Base-by-base conservation (phyloP, 2,797 vertebrate genomes). In the Sebastes minor region DNA sequence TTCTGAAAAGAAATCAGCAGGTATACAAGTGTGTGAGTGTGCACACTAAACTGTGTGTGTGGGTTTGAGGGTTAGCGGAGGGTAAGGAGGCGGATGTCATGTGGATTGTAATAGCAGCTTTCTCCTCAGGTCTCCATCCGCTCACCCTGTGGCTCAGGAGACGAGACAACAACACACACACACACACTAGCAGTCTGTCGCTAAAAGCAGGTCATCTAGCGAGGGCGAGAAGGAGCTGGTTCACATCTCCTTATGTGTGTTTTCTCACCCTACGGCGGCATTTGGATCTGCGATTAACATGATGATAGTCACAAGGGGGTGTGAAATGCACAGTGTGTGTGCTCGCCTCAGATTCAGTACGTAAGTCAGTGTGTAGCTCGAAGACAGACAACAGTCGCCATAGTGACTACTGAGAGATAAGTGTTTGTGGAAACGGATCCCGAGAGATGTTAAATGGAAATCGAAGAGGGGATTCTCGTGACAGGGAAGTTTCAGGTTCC, bases 341-440 rank as follows among this genome's bases (percentile, higher is more conserved):
- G 74, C 62, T 35, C 52, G 62, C n/a, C 59, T 71, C 28, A 52
- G 69, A 78, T 69, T 53, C 61, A 55, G 57, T 5, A 4, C 35
- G 38, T 60, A 22, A 63, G 60, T 85, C 5, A 35, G 71, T 11
- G 65, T 72, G 59, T 12, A 53, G 81, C 23, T 74, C 23, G 81
- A 76, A 82, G 76, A 82, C 73, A 76, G 85, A 84, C 76, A 82
- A 67, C 77, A 78, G 87, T 85, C 10, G 14, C 66, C 86, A 84
- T 86, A 74, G 83, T 62, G 75, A 89, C 79, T 49, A 20, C 76
- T 61, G 35, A 71, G n/a, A 78, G 80, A 52, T 35, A 32, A 71
- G 74, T 71, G 81, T 86, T 85, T 78, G 53, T 86, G 74, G 86
- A 85, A 77, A 91, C 55, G 1, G 28, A 78, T 89, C 87, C 71